Evolutionary conservation across 30 jellyfish, hydroid and myxozoan species (phyloP), one percentile per base, ranked within the genome.

Genomic region (Aurelia aurita): DNA sequence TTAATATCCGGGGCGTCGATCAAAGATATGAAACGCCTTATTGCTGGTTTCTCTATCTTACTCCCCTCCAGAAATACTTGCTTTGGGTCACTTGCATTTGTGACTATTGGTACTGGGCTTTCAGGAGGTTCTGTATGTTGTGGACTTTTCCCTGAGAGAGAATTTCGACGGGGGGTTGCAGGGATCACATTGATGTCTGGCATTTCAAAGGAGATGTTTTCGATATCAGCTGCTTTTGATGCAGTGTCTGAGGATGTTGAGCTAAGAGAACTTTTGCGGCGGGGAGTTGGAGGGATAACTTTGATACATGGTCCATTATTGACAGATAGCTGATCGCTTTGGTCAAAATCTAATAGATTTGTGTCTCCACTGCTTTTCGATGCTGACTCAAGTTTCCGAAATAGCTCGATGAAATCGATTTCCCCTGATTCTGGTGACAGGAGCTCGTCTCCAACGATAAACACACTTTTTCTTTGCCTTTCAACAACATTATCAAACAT

Each of bases 231-330:
- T 25, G 62, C 16, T 5, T 62, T 7, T 15, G 58, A 26, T 15
- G 22, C 45, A 5, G 21, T 26, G 2, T 62, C 86, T 6, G 85
- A 45, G 15, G 46, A 1, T n/a, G 28, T 19, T 20, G 93, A 69
- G 54, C 81, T 26, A 13, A 59, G 44, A 13, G 87, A 83, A 25
- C 58, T 53, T 59, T 49, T 83, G 18, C 93, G 85, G 18, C 93
- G 51, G 7, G 93, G 93, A 12, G 93, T 70, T 3, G 93, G 93
- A 0, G 93, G 93, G 31, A 74, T 83, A 14, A 83, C 74, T 10
- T 70, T 53, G 58, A 83, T 83, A 51, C 65, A 19, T 9, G 93
- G 87, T 3, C 58, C 69, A 45, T 35, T 25, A 0, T 28, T 15
- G 5, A 34, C 85, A 25, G 54, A 49, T 4, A 69, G 15, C 16